These are phyloP conservation scores for Oconnorella tubifera DNA, from an alignment of 2,888 invertebrate genomes.

Conservation along the genomic window DNA sequence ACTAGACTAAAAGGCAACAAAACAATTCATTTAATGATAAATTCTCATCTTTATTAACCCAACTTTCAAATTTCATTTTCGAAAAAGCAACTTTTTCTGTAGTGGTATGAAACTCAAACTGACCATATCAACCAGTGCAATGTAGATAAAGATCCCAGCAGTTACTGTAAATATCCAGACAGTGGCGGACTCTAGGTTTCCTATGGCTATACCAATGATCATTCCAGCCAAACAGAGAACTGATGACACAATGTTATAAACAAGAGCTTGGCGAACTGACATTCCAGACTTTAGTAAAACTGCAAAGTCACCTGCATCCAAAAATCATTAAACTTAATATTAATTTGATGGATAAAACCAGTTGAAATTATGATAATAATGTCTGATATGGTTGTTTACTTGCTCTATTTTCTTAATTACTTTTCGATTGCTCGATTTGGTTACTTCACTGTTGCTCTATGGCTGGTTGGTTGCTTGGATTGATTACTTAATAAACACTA, in stretches of 20 bases:
- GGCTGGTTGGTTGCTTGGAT: no score
- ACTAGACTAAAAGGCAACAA: no score
- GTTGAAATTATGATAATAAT: no score
- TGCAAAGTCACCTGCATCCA: conserved; percentile 85
- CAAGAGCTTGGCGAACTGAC: conserved; percentile 82
- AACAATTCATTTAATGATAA: neutral
- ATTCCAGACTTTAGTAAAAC: conserved; percentile 88
- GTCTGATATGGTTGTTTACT: no score
- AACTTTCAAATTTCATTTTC: no score
- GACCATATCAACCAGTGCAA: conserved; percentile 91
- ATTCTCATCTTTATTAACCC: neutral
- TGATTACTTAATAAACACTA: no score
- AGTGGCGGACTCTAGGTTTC: conserved; percentile 74
- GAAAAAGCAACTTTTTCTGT: neutral
- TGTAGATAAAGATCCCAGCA: conserved; percentile 90
- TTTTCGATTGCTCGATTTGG: no score
- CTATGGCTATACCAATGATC: conserved; percentile 79
- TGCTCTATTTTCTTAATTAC: no score
- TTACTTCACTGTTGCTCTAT: no score
- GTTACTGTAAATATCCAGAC: conserved; percentile 88
- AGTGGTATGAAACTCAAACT: conserved; percentile 26
- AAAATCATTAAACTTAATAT: no score
- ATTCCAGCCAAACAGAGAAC: conserved; percentile 82
- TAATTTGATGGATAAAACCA: no score
- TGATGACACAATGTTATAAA: conserved; percentile 85